phyloP scores from a whole-genome alignment of 2,113 vertebrate genomes.

The Poicephalus meyeri region DNA sequence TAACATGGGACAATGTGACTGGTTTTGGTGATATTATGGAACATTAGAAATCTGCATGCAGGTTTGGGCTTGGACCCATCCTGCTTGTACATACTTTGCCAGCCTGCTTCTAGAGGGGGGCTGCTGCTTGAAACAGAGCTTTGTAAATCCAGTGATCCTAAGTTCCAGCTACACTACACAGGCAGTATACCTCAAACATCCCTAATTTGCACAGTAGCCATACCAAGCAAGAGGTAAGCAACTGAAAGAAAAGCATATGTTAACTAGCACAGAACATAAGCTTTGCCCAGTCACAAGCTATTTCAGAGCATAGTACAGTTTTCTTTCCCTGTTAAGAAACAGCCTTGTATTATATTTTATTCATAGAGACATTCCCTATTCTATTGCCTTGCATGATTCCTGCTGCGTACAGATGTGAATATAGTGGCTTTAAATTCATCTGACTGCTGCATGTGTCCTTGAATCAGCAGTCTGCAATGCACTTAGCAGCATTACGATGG shows the following conservation, averaged over 20 bases:
- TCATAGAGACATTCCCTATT: constrained; percentile 36
- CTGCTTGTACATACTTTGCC: neutral
- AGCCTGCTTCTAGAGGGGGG: neutral
- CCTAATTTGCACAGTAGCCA: neutral
- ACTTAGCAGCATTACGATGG: neutral
- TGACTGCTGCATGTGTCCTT: constrained; percentile 33
- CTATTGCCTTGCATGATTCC: constrained; percentile 31
- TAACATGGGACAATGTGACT: rapidly evolving
- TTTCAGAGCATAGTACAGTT: constrained; percentile 27
- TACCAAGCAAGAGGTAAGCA: neutral
- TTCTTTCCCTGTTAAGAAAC: constrained; percentile 47
- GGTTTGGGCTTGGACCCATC: neutral
- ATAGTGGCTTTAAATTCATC: constrained; percentile 59
- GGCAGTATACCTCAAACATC: neutral
- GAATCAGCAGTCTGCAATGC: constrained; percentile 29
- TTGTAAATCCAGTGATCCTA: neutral
- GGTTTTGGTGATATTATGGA: neutral
- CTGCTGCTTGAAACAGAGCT: neutral
- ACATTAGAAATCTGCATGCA: rapidly evolving
- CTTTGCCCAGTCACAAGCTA: neutral
- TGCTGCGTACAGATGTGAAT: constrained; percentile 6
- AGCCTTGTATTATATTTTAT: constrained; percentile 61
- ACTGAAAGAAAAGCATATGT: neutral
- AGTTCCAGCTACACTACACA: neutral
- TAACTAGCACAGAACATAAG: neutral